Evolutionary conservation across 2,888 invertebrate genomes (phyloP).

Genomic region (Ennomos quercinarius): DNA sequence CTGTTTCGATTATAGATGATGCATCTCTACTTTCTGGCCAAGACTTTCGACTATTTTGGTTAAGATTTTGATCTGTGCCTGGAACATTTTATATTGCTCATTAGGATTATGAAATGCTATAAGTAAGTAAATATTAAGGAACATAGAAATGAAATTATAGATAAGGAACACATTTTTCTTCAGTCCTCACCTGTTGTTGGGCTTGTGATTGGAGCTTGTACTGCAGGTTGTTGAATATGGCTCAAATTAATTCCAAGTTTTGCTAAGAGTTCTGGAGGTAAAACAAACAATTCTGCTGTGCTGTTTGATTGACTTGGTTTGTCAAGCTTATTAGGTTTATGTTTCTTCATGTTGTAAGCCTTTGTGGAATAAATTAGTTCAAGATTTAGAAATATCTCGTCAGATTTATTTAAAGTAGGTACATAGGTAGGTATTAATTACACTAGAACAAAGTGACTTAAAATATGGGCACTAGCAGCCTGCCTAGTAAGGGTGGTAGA

Average conservation of each 20-base stretch:
- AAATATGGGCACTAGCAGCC: too few species aligned
- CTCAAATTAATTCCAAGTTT: conserved; percentile 74
- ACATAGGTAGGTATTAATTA: too few species aligned
- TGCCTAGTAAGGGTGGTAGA: too few species aligned
- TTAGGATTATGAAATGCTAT: conserved; percentile 30
- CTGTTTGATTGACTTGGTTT: conserved; percentile 41
- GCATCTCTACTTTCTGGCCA: conserved; percentile 35
- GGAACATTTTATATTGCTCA: conserved; percentile 33
- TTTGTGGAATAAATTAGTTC: too few species aligned
- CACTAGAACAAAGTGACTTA: too few species aligned
- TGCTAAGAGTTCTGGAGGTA: conserved; percentile 75
- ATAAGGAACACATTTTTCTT: background rate
- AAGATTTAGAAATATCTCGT: too few species aligned
- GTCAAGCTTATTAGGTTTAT: conserved; percentile 41
- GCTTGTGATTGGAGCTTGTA: conserved; percentile 25
- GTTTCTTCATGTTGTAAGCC: conserved; percentile 39
- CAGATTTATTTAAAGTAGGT: too few species aligned
- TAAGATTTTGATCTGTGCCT: conserved; percentile 17
- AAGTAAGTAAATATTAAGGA: background rate
- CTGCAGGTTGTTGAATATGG: conserved; percentile 42
- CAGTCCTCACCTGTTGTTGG: conserved; percentile 14
- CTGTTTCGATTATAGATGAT: conserved; percentile 72
- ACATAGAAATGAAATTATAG: background rate
- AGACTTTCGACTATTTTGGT: conserved; percentile 2
- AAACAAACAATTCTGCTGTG: conserved; percentile 66